Base-by-base conservation (phyloP, 2,797 vertebrate genomes). In the Anas bahamensis region DNA sequence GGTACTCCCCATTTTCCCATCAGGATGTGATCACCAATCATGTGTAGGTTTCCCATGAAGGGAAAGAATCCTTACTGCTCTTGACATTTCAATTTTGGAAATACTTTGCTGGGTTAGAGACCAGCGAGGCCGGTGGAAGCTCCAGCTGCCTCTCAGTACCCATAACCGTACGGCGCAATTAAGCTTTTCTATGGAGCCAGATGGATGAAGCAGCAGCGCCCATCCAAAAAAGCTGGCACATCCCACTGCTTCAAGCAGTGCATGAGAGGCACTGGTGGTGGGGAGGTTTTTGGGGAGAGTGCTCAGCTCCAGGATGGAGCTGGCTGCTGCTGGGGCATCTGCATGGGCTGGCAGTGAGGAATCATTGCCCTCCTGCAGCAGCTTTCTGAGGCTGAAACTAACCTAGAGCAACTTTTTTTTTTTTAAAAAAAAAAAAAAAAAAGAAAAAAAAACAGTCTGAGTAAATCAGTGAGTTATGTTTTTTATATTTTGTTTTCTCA, bases 131-230 rank as follows among this genome's bases (percentile, higher is more conserved):
- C 78, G 80, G 68, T 1, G 22, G 74, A 28, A 86, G 60, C 65
- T 86, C 86, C 82, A 91, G 85, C 88, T 86, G 78, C 82, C 77
- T 86, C 53, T 86, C 74, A 65, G 74, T 37, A 76, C 70, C 46
- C 82, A 69, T 53, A 72, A 59, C 60, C 1, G 1, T 63, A 37
- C 0, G 23, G 63, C 21, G 53, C 74, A 89, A 93, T 86, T 83
- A 81, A 66, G 57, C 33, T 89, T 91, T 88, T 93, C 66, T 84
- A 8, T 86, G 71, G 89, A 91, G 46, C 56, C 94, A 95, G 94
- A 84, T 91, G 91, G 83, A 81, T 65, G 78, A 46, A 89, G 52
- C 56, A 17, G 85, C 13, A 83, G 78, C 46, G 86, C 61, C 83
- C 79, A 60, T 84, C 83, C 83, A 57, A 80, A 89, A 89, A 17